Evolutionary conservation across 2,888 invertebrate genomes (phyloP).

Genomic region (Aplocera efformata): DNA sequence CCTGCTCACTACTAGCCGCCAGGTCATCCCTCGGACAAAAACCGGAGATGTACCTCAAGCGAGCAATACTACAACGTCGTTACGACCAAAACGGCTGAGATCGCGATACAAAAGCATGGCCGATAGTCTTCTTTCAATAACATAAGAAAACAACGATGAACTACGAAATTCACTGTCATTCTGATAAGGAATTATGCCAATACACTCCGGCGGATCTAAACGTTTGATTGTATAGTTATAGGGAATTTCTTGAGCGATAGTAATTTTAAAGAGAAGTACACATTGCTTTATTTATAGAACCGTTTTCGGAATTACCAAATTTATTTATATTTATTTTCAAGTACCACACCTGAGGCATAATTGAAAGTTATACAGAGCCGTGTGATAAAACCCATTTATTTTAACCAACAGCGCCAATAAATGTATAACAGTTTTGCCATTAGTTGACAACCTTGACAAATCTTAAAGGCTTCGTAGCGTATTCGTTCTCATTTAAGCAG

Average conservation of each 20-base stretch:
- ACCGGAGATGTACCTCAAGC: conserved; percentile 57
- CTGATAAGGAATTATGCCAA: conserved; percentile 41
- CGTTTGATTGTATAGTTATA: conserved; percentile 2
- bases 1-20: conserved; percentile 42
- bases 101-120: conserved; percentile 75
- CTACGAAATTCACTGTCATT: conserved; percentile 58
- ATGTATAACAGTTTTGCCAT: conserved; percentile 35
- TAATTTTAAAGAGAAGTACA: no score
- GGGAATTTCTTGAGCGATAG: no score
- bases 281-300: no score
- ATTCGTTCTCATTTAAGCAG: conserved; percentile 28
- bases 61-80: conserved; percentile 39
- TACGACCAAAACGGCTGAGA: conserved; percentile 55
- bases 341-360: no score
- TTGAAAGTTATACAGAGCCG: conserved; percentile 4
- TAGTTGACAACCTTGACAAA: conserved; percentile 35
- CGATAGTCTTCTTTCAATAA: conserved; percentile 74
- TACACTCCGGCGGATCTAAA: conserved; percentile 14
- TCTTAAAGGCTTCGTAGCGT: conserved; percentile 29
- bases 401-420: conserved; percentile 35
- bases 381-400: conserved; percentile 32
- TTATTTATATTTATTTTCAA: no score
- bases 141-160: conserved; percentile 72
- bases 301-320: no score
- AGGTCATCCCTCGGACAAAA: conserved; percentile 43